Conservation (phyloP, 2,888 invertebrate genomes). For the Gryllus longicercus region DNA sequence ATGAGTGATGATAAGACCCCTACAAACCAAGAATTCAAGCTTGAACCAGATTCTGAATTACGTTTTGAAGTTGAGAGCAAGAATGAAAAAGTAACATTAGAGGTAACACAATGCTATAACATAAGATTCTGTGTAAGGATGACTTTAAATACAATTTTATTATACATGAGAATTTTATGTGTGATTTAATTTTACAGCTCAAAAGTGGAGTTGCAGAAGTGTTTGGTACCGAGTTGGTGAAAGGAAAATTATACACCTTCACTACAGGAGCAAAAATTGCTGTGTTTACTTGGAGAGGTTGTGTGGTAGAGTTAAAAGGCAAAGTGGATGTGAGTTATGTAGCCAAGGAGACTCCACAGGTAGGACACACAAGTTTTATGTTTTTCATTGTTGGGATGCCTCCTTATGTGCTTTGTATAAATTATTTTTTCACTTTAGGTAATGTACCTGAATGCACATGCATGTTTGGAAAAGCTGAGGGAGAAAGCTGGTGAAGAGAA, state of each 20-base stretch:
- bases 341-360: slow-evolving; percentile 96
- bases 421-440: slow-evolving; percentile 47
- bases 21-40: slow-evolving; percentile 65
- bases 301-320: slow-evolving; percentile 79
- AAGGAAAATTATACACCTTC: slow-evolving; percentile 88
- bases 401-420: neutral
- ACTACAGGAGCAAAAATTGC: slow-evolving; percentile 89
- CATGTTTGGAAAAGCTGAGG: slow-evolving; percentile 86
- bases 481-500: slow-evolving; percentile 72
- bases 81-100: slow-evolving; percentile 75
- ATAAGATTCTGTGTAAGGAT: slow-evolving; percentile 11
- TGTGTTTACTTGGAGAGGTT: slow-evolving; percentile 94
- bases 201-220: slow-evolving; percentile 90
- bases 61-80: slow-evolving; percentile 91
- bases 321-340: slow-evolving; percentile 91
- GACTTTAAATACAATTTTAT: too few relatives aligned
- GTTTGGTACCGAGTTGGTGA: slow-evolving; percentile 93
- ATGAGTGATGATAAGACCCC: slow-evolving; percentile 19
- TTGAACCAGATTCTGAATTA: slow-evolving; percentile 85
- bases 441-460: slow-evolving; percentile 93
- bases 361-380: slow-evolving; percentile 42
- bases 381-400: neutral
- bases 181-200: slow-evolving; percentile 55
- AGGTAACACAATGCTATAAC: slow-evolving; percentile 52
- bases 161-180: too few relatives aligned